Base-by-base conservation (phyloP, 2,888 invertebrate species). In the Hypercompe scribonia region DNA sequence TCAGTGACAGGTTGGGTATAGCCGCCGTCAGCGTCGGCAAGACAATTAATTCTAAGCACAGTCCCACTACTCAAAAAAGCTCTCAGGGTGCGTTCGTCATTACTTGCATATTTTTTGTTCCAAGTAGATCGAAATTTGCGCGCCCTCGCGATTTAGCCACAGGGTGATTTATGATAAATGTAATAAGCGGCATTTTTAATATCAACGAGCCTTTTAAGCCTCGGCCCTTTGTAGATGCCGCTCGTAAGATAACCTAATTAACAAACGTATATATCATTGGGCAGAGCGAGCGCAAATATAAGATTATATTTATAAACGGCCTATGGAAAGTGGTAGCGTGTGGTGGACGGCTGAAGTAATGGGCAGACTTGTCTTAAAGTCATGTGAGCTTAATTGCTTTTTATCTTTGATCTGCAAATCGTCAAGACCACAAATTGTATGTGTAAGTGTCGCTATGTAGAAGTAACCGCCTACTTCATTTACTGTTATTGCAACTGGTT, bases 61-160 rank as follows among this genome's bases (percentile, higher is more conserved):
- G 87, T 89, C 90, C n/a, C 87, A 84, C 84, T 87, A 94, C 94
- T 92, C 90, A 90, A 91, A 94, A 95, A 94, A 93, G 94, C 95
- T 94, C 94, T 95, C 92, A 94, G 90, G 91, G 90, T 88, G 91
- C 92, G 90, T 90, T 90, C 88, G 93, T 90, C 93, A 90, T 95
- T 95, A 95, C 95, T 95, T 95, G 95, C 95, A 95, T 91, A 94
- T 95, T 95, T 95, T 94, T 94, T 94, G 92, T 92, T 90, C 86
- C 79, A 89, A 90, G 90, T 90, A 90, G 91, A 92, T 89, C 91
- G 90, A 84, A 73, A 89, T 91, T 91, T 93, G 94, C 95, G 93
- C 94, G 92, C 94, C 91, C 93, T 90, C 91, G 85, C 89, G 87
- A 84, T 88, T 90, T 87, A 79, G 92, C 94, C 94, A 90, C 88